A percentile compares a stretch with the other conserved stretches of the same genome.
These are phyloP conservation scores for Chironomus tepperi DNA, from an alignment of 1,140 invertebrate species.

Conservation along the genomic window DNA sequence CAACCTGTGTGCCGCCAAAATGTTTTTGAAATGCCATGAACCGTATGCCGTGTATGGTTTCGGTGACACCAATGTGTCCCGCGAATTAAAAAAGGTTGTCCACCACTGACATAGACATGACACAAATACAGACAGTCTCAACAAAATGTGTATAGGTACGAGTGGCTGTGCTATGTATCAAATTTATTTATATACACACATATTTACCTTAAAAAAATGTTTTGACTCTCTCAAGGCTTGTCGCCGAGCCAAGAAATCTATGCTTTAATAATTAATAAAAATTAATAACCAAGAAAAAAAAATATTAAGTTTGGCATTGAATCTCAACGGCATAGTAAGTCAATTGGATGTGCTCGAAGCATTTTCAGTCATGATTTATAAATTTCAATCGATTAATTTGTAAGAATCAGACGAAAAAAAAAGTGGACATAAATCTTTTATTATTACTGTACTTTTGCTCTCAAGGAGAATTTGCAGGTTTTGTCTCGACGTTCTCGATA, in stretches of 20 bases:
- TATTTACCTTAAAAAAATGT: background rate
- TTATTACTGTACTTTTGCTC: background rate
- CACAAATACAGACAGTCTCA: too few species aligned
- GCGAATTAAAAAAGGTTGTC: too few species aligned
- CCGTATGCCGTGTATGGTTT: too few species aligned
- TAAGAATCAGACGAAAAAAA: background rate
- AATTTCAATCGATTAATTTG: background rate
- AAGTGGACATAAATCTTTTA: conserved; percentile 2
- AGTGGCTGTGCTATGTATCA: too few species aligned
- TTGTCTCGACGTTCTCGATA: too few species aligned
- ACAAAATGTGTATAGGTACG: too few species aligned
- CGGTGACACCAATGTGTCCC: too few species aligned
- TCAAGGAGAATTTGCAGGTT: background rate
- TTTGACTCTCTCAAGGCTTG: conserved; percentile 2
- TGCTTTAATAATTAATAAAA: conserved; percentile 22
- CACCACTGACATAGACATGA: too few species aligned
- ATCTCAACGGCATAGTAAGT: background rate
- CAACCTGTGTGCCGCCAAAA: too few species aligned
- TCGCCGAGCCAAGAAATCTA: conserved; percentile 19
- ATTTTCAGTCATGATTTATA: background rate
- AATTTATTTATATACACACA: background rate
- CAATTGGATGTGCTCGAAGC: background rate
- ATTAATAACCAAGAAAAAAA: conserved; percentile 21
- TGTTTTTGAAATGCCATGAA: too few species aligned
- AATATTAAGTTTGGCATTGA: conserved; percentile 10